phyloP scores from a whole-genome alignment of 2,113 vertebrate genomes.

The Telmatochromis sp. region DNA sequence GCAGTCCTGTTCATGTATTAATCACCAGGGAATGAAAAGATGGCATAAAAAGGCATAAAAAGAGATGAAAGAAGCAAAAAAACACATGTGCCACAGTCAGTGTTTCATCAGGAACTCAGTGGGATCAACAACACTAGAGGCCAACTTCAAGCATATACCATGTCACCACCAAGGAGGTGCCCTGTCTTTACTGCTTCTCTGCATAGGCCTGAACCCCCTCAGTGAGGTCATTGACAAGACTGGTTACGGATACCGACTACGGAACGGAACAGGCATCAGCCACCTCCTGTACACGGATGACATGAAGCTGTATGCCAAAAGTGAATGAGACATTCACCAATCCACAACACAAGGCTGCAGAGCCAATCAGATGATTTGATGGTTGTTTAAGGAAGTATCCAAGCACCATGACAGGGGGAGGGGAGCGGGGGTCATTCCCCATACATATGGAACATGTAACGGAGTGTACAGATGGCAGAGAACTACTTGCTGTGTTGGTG shows the following conservation, averaged over 20 bases:
- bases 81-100: not conserved
- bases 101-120: not conserved
- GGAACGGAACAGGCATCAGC: not conserved
- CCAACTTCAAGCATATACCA: not conserved
- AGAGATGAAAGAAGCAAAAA: not conserved
- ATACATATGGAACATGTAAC: not conserved
- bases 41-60: not conserved
- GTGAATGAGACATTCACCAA: not conserved
- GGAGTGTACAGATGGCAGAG: fast-evolving
- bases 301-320: not conserved
- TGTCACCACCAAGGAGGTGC: not conserved
- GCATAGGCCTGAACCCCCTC: not conserved
- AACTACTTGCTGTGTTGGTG: not conserved
- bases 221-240: not conserved
- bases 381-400: not conserved
- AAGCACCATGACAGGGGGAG: fast-evolving
- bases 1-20: not conserved
- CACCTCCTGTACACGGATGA: not conserved
- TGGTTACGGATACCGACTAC: fast-evolving
- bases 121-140: not conserved
- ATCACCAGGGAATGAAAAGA: not conserved
- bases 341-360: not conserved
- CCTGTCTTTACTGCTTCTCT: not conserved
- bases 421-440: not conserved
- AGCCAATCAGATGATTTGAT: not conserved